Conservation (phyloP, 2,888 invertebrate species). For the Melolontha melolontha region DNA sequence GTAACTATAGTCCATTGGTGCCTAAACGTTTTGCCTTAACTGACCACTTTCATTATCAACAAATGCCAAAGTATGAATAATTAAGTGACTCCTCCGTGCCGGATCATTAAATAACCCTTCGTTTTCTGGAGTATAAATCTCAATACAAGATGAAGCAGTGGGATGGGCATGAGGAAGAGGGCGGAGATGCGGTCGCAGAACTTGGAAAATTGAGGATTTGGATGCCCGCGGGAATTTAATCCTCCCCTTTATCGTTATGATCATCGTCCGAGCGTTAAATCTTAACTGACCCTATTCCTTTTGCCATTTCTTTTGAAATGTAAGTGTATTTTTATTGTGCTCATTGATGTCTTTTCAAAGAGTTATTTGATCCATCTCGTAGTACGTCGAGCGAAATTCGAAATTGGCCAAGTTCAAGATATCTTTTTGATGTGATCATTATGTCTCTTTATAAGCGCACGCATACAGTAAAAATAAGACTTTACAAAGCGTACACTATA, state of each 20-base stretch:
- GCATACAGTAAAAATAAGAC: too few species aligned
- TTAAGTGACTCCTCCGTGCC: slow-evolving; percentile 33
- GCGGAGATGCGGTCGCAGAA: slow-evolving; percentile 36
- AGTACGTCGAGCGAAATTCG: slow-evolving; percentile 27
- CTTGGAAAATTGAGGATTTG: slow-evolving; percentile 36
- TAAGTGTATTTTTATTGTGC: slow-evolving; percentile 38
- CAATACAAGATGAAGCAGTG: slow-evolving; percentile 58
- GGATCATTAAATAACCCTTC: slow-evolving; percentile 56
- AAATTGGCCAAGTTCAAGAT: slow-evolving; percentile 12
- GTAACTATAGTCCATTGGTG: slow-evolving; percentile 13
- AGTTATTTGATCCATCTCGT: slow-evolving; percentile 30
- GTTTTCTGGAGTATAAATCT: slow-evolving; percentile 56
- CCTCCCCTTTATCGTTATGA: slow-evolving; percentile 50
- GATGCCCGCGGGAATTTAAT: slow-evolving; percentile 50
- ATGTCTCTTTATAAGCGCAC: too few species aligned
- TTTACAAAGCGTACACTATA: too few species aligned
- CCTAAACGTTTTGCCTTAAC: slow-evolving; percentile 24
- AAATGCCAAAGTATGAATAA: slow-evolving; percentile 37
- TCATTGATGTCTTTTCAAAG: slow-evolving; percentile 27
- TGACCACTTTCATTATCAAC: slow-evolving; percentile 39
- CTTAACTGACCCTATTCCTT: slow-evolving; percentile 45
- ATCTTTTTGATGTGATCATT: too few species aligned
- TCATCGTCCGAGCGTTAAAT: slow-evolving; percentile 50
- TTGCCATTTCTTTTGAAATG: slow-evolving; percentile 34
- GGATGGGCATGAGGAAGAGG: too few species aligned